Base-by-base conservation (phyloP, 64 coral and sea anemone species). In the Astreopora myriophthalma region DNA sequence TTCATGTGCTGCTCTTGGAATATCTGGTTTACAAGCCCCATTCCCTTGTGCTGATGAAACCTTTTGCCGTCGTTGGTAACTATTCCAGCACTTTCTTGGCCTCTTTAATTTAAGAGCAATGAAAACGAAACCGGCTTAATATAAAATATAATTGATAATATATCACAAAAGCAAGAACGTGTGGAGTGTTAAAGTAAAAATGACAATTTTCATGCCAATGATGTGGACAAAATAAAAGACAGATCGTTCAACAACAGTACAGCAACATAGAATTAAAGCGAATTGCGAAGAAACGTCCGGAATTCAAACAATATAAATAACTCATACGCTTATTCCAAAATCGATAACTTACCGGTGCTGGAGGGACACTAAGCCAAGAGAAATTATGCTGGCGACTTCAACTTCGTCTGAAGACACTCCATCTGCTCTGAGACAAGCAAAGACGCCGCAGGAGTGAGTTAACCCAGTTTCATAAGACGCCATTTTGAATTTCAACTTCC, bases 11-110 rank as follows among this genome's bases (percentile, higher is more conserved):
- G 76, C 40, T 98, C 96, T 58, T 87, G 81, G 39, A 98, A 98
- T 27, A 98, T 24, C 31, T 90, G 92, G 35, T 90, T 75, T 5
- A 95, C 96, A 11, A 98, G 63, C 22, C 96, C 96, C 96, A 98
- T 98, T 40, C 96, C 96, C 86, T 98, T 98, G 36, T 95, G 89
- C 65, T 94, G 86, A 42, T 90, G 89, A 39, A 98, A 95, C 40
- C 62, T 73, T 64, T 74, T 72, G 16, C 93, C 93, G 74, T 91
- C 93, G 72, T 89, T 95, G 75, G 96, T 98, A 5, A 98, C 96
- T 66, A 98, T 98, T 39, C 96, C 96, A 87, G 93, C 87, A 93
- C 96, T 98, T 63, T 98, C 96, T 93, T 98, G 96, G 40, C 96
- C 96, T 62, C 96, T 98, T 79, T 11, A 79, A 66, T n/a, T n/a